Evolutionary conservation across 2,797 vertebrate genomes (phyloP).

Genomic region (Protonibea diacanthus): DNA sequence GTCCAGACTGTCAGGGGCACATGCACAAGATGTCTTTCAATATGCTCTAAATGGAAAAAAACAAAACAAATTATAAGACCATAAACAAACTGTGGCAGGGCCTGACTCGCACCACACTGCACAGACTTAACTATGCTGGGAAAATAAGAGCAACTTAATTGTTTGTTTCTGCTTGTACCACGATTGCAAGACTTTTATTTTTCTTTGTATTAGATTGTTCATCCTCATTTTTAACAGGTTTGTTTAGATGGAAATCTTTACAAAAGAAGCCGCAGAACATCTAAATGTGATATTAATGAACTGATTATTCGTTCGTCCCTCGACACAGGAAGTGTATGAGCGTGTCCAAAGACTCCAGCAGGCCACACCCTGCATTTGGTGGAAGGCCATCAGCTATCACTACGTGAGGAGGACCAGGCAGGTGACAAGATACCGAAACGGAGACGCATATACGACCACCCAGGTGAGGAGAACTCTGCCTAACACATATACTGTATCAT

Average conservation of each 20-base stretch:
- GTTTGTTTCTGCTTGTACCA: background rate
- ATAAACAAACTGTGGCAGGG: conserved; percentile 12
- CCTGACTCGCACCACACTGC: conserved; percentile 29
- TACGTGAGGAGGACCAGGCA: conserved; percentile 92
- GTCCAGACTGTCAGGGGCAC: conserved; percentile 1
- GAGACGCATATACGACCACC: conserved; percentile 93
- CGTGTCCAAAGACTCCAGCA: conserved; percentile 91
- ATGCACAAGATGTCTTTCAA: background rate
- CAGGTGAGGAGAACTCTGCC: conserved; percentile 69
- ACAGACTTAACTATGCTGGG: background rate
- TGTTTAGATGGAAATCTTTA: background rate
- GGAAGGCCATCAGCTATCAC: conserved; percentile 97
- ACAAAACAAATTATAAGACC: background rate
- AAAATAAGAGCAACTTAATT: conserved; percentile 20
- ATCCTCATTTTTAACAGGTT: background rate
- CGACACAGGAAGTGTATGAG: conserved; percentile 87
- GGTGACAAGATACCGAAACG: conserved; percentile 93
- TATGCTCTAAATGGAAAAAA: background rate
- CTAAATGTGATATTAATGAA: background rate
- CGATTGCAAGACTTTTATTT: background rate
- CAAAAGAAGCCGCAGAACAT: too few relatives aligned
- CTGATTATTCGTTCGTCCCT: background rate
- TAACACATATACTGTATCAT: background rate
- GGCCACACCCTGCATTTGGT: conserved; percentile 94
- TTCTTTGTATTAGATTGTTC: background rate